Percentiles rank a stretch among this genome's conserved stretches.
phyloP scores from a whole-genome alignment of 2,797 vertebrate species.

The Acipenser oxyrinchus region DNA sequence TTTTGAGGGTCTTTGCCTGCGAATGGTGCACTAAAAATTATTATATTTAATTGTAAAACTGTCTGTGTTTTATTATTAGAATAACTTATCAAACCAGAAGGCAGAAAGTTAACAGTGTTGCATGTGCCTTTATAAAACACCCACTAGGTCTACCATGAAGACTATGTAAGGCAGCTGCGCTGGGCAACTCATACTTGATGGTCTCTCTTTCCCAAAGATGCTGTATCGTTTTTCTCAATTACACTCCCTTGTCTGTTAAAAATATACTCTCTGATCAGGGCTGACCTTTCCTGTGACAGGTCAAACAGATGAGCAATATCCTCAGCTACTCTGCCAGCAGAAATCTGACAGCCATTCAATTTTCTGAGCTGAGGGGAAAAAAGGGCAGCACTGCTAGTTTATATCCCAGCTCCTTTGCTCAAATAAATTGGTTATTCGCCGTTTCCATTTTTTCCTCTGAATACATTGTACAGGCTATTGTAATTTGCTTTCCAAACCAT shows the following conservation, averaged over 20 bases:
- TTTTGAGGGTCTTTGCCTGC: too few relatives aligned
- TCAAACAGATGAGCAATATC: slow-evolving; percentile 48
- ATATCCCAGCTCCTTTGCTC: slow-evolving; percentile 18
- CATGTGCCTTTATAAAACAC: not conserved
- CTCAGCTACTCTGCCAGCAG: slow-evolving; percentile 2
- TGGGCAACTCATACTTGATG: slow-evolving; percentile 3
- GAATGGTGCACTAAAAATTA: too few relatives aligned
- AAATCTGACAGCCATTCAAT: slow-evolving; percentile 40
- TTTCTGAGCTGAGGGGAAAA: slow-evolving; percentile 31
- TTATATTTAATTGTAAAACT: too few relatives aligned
- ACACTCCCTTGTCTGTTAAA: slow-evolving; percentile 54
- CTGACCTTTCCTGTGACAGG: slow-evolving; percentile 53
- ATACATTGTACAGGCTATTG: slow-evolving; percentile 40
- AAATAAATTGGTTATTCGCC: slow-evolving; percentile 13
- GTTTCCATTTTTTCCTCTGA: slow-evolving; percentile 19
- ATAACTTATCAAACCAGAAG: too few relatives aligned
- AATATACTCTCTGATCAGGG: slow-evolving; percentile 48
- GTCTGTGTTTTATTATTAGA: too few relatives aligned
- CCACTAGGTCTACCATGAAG: not conserved
- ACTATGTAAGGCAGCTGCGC: not conserved
- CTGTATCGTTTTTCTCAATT: slow-evolving; percentile 63
- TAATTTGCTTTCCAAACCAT: slow-evolving; percentile 56
- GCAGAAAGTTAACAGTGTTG: too few relatives aligned
- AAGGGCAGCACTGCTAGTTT: slow-evolving; percentile 19
- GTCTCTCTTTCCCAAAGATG: slow-evolving; percentile 39